These are phyloP conservation scores for Anomalospiza imberbis DNA, from an alignment of 2,797 vertebrate genomes.

Conservation along the genomic window DNA sequence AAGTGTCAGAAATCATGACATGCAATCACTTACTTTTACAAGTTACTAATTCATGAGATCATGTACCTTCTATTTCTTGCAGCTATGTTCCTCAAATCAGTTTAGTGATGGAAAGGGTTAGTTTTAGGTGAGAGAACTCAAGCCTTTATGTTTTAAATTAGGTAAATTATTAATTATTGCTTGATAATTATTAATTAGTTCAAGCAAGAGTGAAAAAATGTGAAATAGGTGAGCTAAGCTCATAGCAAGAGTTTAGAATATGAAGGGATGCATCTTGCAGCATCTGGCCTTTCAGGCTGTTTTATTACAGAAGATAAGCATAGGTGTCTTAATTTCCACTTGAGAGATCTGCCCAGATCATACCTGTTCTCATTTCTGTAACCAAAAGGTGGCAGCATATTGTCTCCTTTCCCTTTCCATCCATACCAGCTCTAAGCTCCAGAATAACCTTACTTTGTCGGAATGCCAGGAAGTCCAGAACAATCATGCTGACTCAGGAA, in stretches of 20 bases:
- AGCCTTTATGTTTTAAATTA: neutral
- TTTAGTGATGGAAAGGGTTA: neutral
- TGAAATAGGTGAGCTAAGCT: neutral
- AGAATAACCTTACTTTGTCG: neutral
- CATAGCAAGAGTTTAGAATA: neutral
- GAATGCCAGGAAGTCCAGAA: slow-evolving; percentile 24
- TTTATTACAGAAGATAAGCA: neutral
- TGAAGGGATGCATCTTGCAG: neutral
- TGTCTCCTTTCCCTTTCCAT: slow-evolving; percentile 29
- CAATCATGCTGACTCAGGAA: slow-evolving; percentile 48
- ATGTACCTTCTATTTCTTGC: neutral
- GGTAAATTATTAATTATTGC: neutral
- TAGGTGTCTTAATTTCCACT: neutral
- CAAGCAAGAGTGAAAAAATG: neutral
- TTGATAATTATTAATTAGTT: neutral
- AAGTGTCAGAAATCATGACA: neutral
- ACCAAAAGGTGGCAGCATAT: slow-evolving; percentile 67
- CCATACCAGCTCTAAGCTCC: neutral
- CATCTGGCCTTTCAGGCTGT: neutral
- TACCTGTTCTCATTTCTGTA: slow-evolving; percentile 24
- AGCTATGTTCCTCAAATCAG: neutral
- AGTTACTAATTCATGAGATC: neutral
- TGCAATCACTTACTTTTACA: neutral
- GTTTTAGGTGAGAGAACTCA: neutral
- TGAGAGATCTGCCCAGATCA: neutral